A percentile compares a stretch with the other conserved stretches of the same genome.
These are phyloP conservation scores for Anthopleura sola DNA, from an alignment of 64 coral and sea anemone genomes.

Conservation along the genomic window DNA sequence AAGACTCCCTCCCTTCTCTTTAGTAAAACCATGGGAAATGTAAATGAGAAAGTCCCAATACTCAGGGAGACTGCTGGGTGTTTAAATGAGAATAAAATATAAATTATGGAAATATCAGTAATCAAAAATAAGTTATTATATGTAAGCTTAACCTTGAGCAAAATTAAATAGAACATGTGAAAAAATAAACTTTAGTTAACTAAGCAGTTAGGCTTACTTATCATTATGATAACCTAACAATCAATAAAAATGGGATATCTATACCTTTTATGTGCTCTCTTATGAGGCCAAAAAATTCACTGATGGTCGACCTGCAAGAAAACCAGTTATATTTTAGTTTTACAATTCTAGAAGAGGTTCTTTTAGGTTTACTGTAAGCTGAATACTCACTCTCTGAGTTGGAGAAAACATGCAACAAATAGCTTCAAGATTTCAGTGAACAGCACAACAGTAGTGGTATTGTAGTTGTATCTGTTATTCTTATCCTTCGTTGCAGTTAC, in stretches of 20 bases:
- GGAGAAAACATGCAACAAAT: slow-evolving; percentile 55
- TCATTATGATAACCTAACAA: no score
- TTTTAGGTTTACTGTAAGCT: neutral
- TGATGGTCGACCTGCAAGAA: slow-evolving; percentile 55
- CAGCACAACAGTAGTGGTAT: slow-evolving; percentile 92
- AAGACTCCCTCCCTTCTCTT: neutral
- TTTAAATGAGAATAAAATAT: no score
- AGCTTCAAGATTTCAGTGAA: slow-evolving; percentile 82
- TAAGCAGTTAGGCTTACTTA: no score
- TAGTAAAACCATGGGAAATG: no score
- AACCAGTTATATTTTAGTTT: neutral
- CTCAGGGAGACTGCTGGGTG: no score
- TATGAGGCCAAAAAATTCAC: slow-evolving; percentile 46
- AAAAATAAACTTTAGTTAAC: no score
- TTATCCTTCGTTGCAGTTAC: slow-evolving; percentile 89
- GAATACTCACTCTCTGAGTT: slow-evolving; percentile 75
- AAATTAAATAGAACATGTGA: no score
- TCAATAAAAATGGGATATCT: no score
- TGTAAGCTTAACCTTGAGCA: no score
- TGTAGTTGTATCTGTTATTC: slow-evolving; percentile 68
- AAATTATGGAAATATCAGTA: no score
- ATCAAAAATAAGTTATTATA: slow-evolving; percentile 1
- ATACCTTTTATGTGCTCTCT: slow-evolving; percentile 64
- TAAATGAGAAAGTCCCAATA: no score
- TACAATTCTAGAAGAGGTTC: neutral